Conservation (phyloP, 2,797 vertebrate species). For the Catharus ustulatus region DNA sequence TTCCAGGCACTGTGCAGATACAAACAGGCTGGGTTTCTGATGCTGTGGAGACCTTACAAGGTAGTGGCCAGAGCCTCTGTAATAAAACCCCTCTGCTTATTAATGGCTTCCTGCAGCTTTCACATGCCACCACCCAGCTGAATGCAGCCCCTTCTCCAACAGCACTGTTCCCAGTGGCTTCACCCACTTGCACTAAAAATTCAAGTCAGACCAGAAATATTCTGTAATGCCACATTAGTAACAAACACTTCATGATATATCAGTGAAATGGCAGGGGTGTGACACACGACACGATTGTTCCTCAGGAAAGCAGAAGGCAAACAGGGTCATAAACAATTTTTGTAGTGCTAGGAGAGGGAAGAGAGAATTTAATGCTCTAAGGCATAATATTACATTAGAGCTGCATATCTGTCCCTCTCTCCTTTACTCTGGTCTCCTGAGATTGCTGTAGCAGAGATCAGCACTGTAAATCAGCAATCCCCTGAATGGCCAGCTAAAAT, state of each 20-base stretch:
- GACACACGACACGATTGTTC: not conserved
- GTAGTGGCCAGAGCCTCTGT: not conserved
- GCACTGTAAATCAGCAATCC: not conserved
- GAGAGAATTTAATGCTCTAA: not conserved
- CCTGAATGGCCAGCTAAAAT: not conserved
- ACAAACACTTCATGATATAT: not conserved
- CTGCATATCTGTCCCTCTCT: rapidly evolving
- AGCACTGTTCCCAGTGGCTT: not conserved
- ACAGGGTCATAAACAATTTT: not conserved
- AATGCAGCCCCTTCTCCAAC: not conserved
- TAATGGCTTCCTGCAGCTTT: slow-evolving; percentile 36
- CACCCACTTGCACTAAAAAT: not conserved
- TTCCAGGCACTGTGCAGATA: slow-evolving; percentile 29
- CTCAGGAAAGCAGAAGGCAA: not conserved
- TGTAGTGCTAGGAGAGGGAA: not conserved
- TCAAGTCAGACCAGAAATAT: not conserved
- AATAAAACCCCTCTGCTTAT: slow-evolving; percentile 46
- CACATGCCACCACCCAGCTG: not conserved
- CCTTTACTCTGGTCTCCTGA: not conserved
- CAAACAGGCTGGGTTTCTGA: slow-evolving; percentile 22
- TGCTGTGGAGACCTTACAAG: slow-evolving; percentile 27
- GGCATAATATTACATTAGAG: not conserved
- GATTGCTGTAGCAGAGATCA: not conserved
- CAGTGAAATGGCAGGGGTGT: not conserved
- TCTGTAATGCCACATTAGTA: not conserved